These are phyloP conservation scores for Sphaeramia orbicularis DNA, from an alignment of 2,797 vertebrate genomes.

Conservation along the genomic window DNA sequence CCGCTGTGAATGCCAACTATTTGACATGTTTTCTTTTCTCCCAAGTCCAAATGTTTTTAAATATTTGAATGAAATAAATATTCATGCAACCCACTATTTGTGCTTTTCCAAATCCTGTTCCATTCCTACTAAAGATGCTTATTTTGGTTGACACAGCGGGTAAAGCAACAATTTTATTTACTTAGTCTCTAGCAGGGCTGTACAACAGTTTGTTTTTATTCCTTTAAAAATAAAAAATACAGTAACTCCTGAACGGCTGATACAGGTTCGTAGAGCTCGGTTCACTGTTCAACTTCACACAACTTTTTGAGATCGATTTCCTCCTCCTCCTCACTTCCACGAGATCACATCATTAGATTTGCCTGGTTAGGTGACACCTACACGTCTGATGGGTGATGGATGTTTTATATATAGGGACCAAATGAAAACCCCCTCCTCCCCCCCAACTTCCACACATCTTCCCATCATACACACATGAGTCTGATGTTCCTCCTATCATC, in stretches of 20 bases:
- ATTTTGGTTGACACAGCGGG: conserved; percentile 9
- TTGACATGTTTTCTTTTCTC: too few relatives aligned
- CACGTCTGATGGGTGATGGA: conserved; percentile 85
- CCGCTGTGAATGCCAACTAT: too few relatives aligned
- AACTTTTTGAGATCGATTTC: conserved; percentile 78
- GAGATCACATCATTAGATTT: conserved; percentile 84
- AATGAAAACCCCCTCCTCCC: conserved; percentile 76
- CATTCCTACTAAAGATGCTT: conserved; percentile 20
- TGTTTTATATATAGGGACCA: conserved; percentile 87
- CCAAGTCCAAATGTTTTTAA: too few relatives aligned
- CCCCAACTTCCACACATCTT: conserved; percentile 41
- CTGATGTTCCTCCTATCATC: conserved; percentile 82
- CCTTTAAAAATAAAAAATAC: conserved; percentile 46
- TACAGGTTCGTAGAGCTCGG: conserved; percentile 33
- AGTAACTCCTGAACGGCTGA: conserved; percentile 48
- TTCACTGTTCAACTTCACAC: conserved; percentile 68
- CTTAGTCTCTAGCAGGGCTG: conserved; percentile 21
- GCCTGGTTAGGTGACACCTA: conserved; percentile 84
- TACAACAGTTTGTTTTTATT: conserved; percentile 34
- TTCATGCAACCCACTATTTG: too few relatives aligned
- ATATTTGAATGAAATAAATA: too few relatives aligned
- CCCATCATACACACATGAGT: conserved; percentile 52
- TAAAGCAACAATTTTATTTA: conserved; percentile 30
- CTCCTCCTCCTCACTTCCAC: conserved; percentile 67
- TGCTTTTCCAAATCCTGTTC: conserved; percentile 7